These are phyloP conservation scores for Laterallus jamaicensis DNA, from an alignment of 2,113 vertebrate genomes.

Conservation along the genomic window DNA sequence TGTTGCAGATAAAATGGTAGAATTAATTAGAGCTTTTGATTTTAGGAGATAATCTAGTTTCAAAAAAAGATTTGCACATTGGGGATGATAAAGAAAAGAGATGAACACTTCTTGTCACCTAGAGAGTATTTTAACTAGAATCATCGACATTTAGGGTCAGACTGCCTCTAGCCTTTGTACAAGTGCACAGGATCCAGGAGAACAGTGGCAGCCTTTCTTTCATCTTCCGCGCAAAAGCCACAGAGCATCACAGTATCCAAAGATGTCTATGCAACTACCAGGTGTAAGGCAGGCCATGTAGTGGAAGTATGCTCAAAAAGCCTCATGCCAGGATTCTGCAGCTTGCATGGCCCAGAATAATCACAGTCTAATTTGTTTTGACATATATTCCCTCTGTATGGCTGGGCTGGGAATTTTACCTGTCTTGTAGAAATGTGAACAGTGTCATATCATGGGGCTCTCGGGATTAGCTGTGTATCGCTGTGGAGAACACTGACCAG, in stretches of 20 bases:
- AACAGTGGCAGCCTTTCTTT: background rate
- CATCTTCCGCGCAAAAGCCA: background rate
- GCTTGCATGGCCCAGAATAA: background rate
- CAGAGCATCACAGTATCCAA: background rate
- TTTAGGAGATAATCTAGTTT: too few species aligned
- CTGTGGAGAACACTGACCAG: background rate
- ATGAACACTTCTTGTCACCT: background rate
- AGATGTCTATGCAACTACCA: background rate
- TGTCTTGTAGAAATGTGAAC: background rate
- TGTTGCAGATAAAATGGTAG: too few species aligned
- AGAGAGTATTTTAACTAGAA: conserved; percentile 1
- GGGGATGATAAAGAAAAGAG: background rate
- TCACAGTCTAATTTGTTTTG: background rate
- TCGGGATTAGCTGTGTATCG: background rate
- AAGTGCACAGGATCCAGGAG: background rate
- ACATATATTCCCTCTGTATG: background rate
- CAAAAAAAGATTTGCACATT: background rate
- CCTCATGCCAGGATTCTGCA: background rate
- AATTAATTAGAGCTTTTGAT: too few species aligned
- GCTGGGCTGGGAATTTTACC: background rate
- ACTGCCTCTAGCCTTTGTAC: background rate
- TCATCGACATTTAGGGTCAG: conserved; percentile 26
- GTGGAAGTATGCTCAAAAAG: background rate
- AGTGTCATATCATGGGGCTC: background rate
- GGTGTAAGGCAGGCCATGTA: background rate